phyloP scores from a whole-genome alignment of 2,113 vertebrate species.

The Leucopsar rothschildi region DNA sequence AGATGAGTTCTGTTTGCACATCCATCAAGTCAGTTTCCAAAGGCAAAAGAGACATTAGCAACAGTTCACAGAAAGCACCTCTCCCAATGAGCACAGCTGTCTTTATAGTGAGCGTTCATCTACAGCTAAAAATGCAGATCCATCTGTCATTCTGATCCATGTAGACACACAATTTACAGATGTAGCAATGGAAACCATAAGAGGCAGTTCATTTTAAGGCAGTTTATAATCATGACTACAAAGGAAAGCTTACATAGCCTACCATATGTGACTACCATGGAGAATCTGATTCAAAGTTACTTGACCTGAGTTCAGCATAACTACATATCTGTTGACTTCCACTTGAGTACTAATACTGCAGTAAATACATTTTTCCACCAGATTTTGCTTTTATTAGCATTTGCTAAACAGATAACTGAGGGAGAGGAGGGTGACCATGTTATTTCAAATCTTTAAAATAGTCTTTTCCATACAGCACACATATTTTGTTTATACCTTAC shows the following conservation, averaged over 20 bases:
- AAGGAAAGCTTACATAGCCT: background rate
- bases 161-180: background rate
- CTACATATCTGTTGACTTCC: background rate
- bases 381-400: background rate
- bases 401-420: background rate
- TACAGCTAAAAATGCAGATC: background rate
- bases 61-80: background rate
- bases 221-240: background rate
- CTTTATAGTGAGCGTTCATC: background rate
- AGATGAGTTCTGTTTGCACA: background rate
- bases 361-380: background rate
- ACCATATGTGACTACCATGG: background rate
- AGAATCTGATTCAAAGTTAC: background rate
- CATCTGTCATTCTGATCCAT: background rate
- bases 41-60: background rate
- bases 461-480: background rate
- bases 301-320: background rate
- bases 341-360: background rate
- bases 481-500: background rate
- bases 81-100: background rate
- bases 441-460: background rate
- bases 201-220: background rate
- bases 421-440: accelerated
- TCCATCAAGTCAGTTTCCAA: background rate
- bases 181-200: background rate